Conservation (phyloP, 2,797 vertebrate genomes). For the Coendou prehensilis region DNA sequence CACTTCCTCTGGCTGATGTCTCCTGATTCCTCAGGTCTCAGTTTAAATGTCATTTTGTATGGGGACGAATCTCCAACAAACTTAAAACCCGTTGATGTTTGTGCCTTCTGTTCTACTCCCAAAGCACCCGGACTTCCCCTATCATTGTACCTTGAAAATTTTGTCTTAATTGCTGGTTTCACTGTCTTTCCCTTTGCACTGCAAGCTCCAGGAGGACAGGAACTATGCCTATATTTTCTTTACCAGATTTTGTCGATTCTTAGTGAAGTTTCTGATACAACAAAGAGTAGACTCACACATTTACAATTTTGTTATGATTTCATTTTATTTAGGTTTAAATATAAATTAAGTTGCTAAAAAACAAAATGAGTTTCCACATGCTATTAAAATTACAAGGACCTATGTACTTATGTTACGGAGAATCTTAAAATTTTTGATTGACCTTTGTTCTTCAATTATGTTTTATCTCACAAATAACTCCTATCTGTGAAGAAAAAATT, state of each 20-base stretch:
- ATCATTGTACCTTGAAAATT: neutral
- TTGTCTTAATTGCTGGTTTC: neutral
- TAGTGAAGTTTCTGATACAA: slow-evolving; percentile 22
- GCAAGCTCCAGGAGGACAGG: neutral
- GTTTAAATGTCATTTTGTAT: slow-evolving; percentile 62
- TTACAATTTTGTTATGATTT: slow-evolving; percentile 60
- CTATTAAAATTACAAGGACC: slow-evolving; percentile 39
- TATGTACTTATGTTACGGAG: slow-evolving; percentile 1
- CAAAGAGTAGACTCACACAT: neutral
- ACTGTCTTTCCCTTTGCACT: slow-evolving; percentile 7
- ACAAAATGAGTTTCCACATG: slow-evolving; percentile 20
- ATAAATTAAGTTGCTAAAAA: neutral
- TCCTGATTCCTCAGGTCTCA: neutral
- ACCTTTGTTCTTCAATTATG: slow-evolving; percentile 5
- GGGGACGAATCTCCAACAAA: neutral
- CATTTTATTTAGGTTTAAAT: slow-evolving; percentile 18
- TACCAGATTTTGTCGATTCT: slow-evolving; percentile 6
- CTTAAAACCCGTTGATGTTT: neutral
- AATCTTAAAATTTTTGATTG: slow-evolving; percentile 8
- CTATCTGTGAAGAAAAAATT: slow-evolving; percentile 14
- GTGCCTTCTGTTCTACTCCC: neutral
- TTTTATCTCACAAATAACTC: slow-evolving; percentile 33
- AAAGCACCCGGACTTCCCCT: neutral
- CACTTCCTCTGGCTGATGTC: slow-evolving; percentile 37
- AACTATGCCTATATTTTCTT: neutral